phyloP scores from a whole-genome alignment of 2,113 vertebrate species.

The Xenopus laevis region DNA sequence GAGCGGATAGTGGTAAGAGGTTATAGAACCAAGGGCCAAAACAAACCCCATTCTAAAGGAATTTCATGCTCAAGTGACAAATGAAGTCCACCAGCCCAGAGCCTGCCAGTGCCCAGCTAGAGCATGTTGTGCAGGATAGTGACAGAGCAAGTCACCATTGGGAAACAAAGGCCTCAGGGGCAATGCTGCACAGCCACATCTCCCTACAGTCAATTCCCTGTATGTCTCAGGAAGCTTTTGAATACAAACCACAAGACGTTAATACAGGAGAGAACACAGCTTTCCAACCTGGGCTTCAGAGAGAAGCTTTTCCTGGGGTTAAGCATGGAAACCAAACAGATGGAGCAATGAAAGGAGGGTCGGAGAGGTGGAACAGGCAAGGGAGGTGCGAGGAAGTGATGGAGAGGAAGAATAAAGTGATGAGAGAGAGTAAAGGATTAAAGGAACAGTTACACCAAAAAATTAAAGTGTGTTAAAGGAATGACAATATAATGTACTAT shows the following conservation, averaged over 20 bases:
- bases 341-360: constrained; percentile 48
- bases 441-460: too few relatives aligned
- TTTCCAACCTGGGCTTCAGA: constrained; percentile 84
- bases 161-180: too few relatives aligned
- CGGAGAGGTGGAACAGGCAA: neutral
- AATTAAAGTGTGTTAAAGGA: too few relatives aligned
- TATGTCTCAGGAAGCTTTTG: too few relatives aligned
- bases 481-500: too few relatives aligned
- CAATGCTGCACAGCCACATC: too few relatives aligned
- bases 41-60: neutral
- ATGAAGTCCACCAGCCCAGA: too few relatives aligned
- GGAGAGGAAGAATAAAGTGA: neutral
- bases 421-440: neutral
- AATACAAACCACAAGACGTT: constrained; percentile 62
- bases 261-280: constrained; percentile 64
- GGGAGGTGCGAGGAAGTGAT: neutral
- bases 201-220: too few relatives aligned
- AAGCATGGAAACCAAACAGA: constrained; percentile 70
- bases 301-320: constrained; percentile 82
- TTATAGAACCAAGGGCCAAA: neutral
- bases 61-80: neutral
- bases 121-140: too few relatives aligned
- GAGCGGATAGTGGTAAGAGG: neutral
- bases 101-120: neutral
- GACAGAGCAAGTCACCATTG: neutral